Conservation (phyloP, 2,888 invertebrate species). For the Tigriopus californicus region DNA sequence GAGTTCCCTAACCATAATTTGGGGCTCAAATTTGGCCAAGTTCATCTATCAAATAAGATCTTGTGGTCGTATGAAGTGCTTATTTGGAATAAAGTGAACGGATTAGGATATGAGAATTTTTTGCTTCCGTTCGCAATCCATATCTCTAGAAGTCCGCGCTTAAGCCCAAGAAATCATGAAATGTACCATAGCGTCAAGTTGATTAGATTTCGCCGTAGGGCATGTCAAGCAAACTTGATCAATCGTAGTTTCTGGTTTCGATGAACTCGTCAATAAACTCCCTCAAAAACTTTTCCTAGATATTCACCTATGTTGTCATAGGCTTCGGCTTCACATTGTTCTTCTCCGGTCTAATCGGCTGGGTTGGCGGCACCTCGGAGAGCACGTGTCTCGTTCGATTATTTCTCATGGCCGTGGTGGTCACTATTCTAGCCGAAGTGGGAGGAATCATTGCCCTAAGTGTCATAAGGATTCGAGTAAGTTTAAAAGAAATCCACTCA, state of each 20-base stretch:
- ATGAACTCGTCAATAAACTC: background rate
- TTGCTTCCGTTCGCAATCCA: too few species aligned
- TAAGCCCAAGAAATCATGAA: too few species aligned
- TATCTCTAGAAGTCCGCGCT: too few species aligned
- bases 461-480: constrained; percentile 23
- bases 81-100: too few species aligned
- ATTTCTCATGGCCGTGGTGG: constrained; percentile 25
- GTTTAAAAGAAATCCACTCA: background rate
- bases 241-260: background rate
- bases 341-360: constrained; percentile 25
- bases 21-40: too few species aligned
- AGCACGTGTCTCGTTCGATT: constrained; percentile 22
- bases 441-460: constrained; percentile 26
- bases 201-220: too few species aligned
- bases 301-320: constrained; percentile 26
- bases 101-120: too few species aligned
- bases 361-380: constrained; percentile 25
- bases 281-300: constrained; percentile 22
- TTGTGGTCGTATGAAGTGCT: too few species aligned
- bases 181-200: too few species aligned
- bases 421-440: constrained; percentile 25
- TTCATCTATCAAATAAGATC: too few species aligned
- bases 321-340: constrained; percentile 26
- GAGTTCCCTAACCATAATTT: too few species aligned
- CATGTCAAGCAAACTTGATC: too few species aligned